A percentile compares a stretch with the other conserved stretches of the same genome.
Conservation (phyloP, 2,797 vertebrate genomes). For the Sebastiscus tertius region DNA sequence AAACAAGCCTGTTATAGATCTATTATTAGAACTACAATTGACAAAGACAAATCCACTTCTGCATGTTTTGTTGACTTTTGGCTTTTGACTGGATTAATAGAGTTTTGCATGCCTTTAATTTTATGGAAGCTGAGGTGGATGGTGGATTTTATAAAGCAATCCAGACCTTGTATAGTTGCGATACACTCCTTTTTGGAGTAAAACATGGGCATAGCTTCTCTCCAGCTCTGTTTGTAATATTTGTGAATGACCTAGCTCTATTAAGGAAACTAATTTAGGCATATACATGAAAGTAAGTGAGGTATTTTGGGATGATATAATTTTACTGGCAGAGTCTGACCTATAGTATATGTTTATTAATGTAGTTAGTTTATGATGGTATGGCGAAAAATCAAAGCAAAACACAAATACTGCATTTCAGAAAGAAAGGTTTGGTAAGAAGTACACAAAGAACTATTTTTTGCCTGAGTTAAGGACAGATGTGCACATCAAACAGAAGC, state of each 20-base stretch:
- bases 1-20: neutral
- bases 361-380: too few species aligned
- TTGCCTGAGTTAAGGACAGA: too few species aligned
- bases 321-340: too few species aligned
- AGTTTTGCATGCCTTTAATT: neutral
- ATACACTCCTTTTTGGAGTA: neutral
- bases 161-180: neutral
- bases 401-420: too few species aligned
- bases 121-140: neutral
- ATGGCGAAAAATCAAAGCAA: too few species aligned
- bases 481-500: too few species aligned
- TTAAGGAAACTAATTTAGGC: too few species aligned
- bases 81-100: neutral
- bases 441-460: neutral
- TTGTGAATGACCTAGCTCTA: too few species aligned
- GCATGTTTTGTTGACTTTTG: neutral
- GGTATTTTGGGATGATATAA: too few species aligned
- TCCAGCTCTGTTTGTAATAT: neutral
- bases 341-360: too few species aligned
- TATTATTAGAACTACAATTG: neutral
- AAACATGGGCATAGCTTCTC: neutral
- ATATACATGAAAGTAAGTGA: too few species aligned
- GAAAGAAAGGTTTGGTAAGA: neutral
- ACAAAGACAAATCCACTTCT: neutral
- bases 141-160: neutral